Percentiles rank a stretch among this genome's conserved stretches.
These are phyloP conservation scores for Parazoanthus atlanticus DNA, from an alignment of 92 coral and sea anemone genomes.

Conservation along the genomic window DNA sequence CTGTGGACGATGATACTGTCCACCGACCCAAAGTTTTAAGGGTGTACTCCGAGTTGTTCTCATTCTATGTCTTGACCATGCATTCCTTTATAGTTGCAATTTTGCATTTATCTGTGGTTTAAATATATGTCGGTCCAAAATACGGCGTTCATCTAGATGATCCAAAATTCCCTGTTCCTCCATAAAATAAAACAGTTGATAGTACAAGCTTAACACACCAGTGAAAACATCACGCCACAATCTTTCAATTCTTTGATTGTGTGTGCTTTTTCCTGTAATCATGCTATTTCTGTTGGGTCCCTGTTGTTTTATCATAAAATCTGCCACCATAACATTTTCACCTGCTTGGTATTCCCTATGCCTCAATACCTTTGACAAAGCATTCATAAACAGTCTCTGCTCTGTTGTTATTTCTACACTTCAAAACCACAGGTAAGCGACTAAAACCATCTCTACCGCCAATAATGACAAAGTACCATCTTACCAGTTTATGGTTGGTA, in stretches of 20 bases:
- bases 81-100: conserved; percentile 17
- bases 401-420: conserved; percentile 47
- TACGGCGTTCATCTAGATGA: conserved; percentile 22
- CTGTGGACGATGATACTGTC: conserved; percentile 38
- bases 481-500: conserved; percentile 33
- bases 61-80: conserved; percentile 40
- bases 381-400: conserved; percentile 43
- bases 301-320: conserved; percentile 36
- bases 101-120: conserved; percentile 26
- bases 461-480: conserved; percentile 29
- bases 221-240: conserved; percentile 43
- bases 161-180: conserved; percentile 36
- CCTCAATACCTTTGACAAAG: conserved; percentile 46
- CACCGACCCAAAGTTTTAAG: conserved; percentile 45
- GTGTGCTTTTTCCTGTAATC: conserved; percentile 38
- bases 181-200: conserved; percentile 43
- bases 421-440: background rate
- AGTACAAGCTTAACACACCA: conserved; percentile 40
- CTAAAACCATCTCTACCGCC: conserved; percentile 19
- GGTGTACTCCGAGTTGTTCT: conserved; percentile 42
- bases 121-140: conserved; percentile 19
- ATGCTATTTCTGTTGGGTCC: conserved; percentile 46
- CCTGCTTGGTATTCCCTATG: conserved; percentile 34
- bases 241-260: background rate
- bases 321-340: conserved; percentile 35